Base-by-base conservation (phyloP, 1,140 invertebrate genomes). In the Homarus americanus region DNA sequence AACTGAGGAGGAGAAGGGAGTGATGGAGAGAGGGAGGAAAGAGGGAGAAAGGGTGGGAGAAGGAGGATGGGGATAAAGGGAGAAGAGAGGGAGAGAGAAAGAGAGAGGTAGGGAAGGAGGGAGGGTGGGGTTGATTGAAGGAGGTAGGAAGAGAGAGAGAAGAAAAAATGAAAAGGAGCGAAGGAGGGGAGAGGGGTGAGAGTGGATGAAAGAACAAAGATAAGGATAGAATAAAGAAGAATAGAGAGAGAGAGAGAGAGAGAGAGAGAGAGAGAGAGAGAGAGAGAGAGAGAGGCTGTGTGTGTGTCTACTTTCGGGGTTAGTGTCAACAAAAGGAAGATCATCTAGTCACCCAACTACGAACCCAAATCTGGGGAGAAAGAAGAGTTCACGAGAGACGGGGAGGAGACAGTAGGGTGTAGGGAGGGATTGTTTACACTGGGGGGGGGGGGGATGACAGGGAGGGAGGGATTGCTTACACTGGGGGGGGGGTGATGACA, bases 181-280 rank as follows among this genome's bases (percentile, higher is more conserved):
- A 49, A 41, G n/a, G 4, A 49, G 28, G n/a, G 44, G 44, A 24
- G 34, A 24, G 15, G 34, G 12, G 32, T 12, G 49, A 58, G 28
- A 10, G 44, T 49, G 9, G 0, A 28, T 10, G 44, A n/a, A 58
- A n/a, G 1, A 12, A n/a, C 4, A 58, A 24, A 28, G 40, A 58
- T 5, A n/a, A 10, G 28, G 32, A 63, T 28, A 58, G 2, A 63
- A n/a, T 0, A 28, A 28, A 41, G 49, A 58, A n/a, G 1, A 12
- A n/a, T 4, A 58, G 34, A 28, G 40, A 58, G 32, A n/a, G n/a
- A 32, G 32, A 63, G 58, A 58, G 2, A 63, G 12, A 58, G 34
- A 82, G 28, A 34, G 58, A 36, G 49, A 32, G 44, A 58, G 41
- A 34, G 79, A 66, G 44, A 63, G 58, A 82, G 32, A 66, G 32